Evolutionary conservation across 2,113 vertebrate species (phyloP).

Genomic region (Oryzias curvinotus): DNA sequence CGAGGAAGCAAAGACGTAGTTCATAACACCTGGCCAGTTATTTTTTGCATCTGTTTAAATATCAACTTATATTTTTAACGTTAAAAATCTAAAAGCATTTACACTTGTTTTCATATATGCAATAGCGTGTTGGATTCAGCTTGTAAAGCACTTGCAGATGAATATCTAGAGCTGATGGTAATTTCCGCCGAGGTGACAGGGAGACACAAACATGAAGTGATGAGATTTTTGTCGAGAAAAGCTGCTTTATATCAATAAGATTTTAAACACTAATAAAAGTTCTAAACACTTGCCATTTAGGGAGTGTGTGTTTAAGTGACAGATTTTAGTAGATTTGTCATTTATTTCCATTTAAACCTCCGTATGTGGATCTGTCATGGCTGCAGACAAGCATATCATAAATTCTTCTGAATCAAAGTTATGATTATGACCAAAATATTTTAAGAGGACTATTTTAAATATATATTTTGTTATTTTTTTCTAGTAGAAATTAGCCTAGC

Average conservation of each 20-base stretch:
- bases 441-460: conserved; percentile 73
- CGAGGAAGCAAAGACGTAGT: conserved; percentile 3
- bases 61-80: not conserved
- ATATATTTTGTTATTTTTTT: conserved; percentile 64
- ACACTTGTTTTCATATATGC: conserved; percentile 13
- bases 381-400: conserved; percentile 43
- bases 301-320: conserved; percentile 13
- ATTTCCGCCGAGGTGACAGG: not conserved
- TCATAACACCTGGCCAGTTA: not conserved
- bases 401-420: conserved; percentile 62
- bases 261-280: conserved; percentile 18
- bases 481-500: conserved; percentile 34
- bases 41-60: not conserved
- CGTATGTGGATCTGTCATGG: conserved; percentile 16
- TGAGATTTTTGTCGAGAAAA: not conserved
- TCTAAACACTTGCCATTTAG: conserved; percentile 16
- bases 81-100: not conserved
- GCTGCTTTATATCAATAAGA: conserved; percentile 15
- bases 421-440: conserved; percentile 65
- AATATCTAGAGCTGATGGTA: not conserved
- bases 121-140: conserved; percentile 11
- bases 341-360: conserved; percentile 13
- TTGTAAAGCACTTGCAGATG: not conserved
- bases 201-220: not conserved
- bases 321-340: conserved; percentile 7